Evolutionary conservation across 2,113 vertebrate species (phyloP).

Genomic region (Protobothrops flavoviridis): DNA sequence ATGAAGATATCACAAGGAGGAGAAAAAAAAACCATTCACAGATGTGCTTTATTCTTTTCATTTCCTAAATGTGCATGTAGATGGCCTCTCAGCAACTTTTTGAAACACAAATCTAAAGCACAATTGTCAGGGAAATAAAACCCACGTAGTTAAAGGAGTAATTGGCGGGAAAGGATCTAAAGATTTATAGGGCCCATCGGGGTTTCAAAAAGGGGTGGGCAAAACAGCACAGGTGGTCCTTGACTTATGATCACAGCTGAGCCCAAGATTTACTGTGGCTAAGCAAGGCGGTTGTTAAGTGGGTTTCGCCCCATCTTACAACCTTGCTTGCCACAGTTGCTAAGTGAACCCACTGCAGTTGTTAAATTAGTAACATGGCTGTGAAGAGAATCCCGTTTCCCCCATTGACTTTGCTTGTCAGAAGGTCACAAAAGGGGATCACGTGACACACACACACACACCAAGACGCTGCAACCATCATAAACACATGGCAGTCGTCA

Average conservation of each 20-base stretch:
- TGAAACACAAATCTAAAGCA: not conserved
- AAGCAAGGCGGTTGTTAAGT: no score
- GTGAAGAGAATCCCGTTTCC: no score
- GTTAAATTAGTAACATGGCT: not conserved
- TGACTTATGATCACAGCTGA: not conserved
- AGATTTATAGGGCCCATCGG: not conserved
- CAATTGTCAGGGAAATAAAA: not conserved
- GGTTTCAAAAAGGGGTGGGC: not conserved
- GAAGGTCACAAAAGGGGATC: no score
- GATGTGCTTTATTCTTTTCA: not conserved
- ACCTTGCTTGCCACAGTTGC: not conserved
- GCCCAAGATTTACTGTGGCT: no score
- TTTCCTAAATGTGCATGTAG: not conserved
- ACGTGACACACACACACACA: no score
- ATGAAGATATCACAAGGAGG: not conserved
- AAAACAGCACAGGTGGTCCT: not conserved
- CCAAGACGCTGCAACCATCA: no score
- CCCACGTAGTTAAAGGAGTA: no score
- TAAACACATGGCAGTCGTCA: no score
- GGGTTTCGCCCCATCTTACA: no score
- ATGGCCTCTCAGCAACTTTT: not conserved
- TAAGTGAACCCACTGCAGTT: not conserved
- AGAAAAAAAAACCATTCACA: not conserved
- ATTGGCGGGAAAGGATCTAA: no score
- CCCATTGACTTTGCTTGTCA: no score